Evolutionary conservation across 23 tunicate species (phyloP).

Genomic region (Styela plicata): DNA sequence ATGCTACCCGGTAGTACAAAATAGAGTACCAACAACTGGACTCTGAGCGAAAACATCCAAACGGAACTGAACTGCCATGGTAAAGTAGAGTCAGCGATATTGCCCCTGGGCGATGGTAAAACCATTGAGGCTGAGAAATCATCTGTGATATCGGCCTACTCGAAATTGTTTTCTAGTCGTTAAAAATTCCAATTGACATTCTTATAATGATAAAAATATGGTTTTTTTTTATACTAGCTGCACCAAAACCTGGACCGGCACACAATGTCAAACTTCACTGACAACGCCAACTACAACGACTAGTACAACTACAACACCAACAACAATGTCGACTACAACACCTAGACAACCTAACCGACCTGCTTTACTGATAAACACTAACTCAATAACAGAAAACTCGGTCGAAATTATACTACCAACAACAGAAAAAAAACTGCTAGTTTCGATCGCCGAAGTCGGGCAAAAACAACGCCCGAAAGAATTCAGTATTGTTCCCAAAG

Average conservation of each 20-base stretch:
- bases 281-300: conserved; percentile 5
- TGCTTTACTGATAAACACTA: conserved; percentile 24
- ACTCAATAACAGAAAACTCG: conserved; percentile 50
- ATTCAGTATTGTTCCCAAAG: conserved; percentile 25
- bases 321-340: not conserved
- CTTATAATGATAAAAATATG: no score
- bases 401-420: conserved; percentile 55
- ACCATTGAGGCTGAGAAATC: no score
- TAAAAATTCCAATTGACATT: no score
- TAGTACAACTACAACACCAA: not conserved
- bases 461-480: not conserved
- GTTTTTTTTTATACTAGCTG: no score
- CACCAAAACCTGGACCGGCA: conserved; percentile 42
- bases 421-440: conserved; percentile 28
- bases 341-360: not conserved
- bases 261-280: conserved; percentile 28
- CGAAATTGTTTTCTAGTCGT: no score
- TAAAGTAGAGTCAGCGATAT: no score
- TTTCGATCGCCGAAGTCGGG: conserved; percentile 33
- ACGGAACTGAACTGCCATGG: no score
- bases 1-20: no score
- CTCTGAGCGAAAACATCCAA: no score
- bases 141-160: no score
- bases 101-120: no score
- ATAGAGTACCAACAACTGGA: no score